Evolutionary conservation across 2,888 invertebrate genomes (phyloP).

Genomic region (Leptopilina drosophilae): DNA sequence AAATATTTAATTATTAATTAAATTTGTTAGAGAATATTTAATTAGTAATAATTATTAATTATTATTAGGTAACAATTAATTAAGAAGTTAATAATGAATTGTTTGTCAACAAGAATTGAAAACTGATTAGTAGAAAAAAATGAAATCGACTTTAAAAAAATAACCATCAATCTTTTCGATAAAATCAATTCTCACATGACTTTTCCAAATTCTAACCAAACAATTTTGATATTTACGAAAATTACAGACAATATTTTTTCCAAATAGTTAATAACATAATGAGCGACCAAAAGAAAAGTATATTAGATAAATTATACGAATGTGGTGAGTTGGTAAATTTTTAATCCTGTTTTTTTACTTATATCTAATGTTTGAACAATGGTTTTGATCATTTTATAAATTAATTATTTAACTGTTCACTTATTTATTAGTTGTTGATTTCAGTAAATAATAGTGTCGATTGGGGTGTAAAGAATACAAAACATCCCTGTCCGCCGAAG

Average conservation of each 20-base stretch:
- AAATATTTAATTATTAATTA: too few relatives aligned
- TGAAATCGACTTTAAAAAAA: background rate
- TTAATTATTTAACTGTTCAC: background rate
- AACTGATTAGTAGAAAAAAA: too few relatives aligned
- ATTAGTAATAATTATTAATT: too few relatives aligned
- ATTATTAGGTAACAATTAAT: too few relatives aligned
- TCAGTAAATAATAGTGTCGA: slow-evolving; percentile 20
- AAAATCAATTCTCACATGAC: background rate
- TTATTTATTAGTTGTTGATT: background rate
- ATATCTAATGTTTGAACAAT: background rate
- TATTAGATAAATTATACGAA: slow-evolving; percentile 30
- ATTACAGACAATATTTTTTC: background rate
- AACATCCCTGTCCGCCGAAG: slow-evolving; percentile 7
- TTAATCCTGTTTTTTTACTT: background rate
- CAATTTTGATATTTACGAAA: background rate
- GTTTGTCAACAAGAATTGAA: too few relatives aligned
- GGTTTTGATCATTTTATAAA: too few relatives aligned
- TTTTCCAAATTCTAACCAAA: background rate
- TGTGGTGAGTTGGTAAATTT: background rate
- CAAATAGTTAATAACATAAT: background rate
- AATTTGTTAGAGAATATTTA: too few relatives aligned
- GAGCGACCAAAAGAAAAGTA: slow-evolving; percentile 12
- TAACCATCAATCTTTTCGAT: background rate
- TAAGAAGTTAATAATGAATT: too few relatives aligned
- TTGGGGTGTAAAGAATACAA: slow-evolving; percentile 18